Conservation (phyloP, 2,797 vertebrate species). For the Phrynocephalus vlangalii region DNA sequence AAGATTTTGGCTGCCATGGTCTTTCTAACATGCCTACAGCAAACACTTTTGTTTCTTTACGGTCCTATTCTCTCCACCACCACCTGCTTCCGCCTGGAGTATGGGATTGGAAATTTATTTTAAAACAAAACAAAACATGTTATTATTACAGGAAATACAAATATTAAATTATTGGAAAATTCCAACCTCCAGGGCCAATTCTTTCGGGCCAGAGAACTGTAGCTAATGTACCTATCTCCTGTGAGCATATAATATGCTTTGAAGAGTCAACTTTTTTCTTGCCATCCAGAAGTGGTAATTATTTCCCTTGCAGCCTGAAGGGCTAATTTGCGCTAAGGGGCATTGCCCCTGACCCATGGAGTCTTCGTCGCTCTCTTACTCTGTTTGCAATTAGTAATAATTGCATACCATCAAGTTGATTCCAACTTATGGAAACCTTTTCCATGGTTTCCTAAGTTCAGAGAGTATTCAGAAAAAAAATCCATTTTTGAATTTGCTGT, state of each 20-base stretch:
- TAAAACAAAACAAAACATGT: no score
- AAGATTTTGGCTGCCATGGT: no score
- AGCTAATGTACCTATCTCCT: not conserved
- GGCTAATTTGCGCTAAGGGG: not conserved
- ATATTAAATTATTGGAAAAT: no score
- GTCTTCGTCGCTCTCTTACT: not conserved
- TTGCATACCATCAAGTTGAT: not conserved
- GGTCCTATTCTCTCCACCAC: no score
- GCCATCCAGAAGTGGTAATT: not conserved
- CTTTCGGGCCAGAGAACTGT: not conserved
- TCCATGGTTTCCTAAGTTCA: not conserved
- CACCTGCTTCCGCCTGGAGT: no score
- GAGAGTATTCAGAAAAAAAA: not conserved
- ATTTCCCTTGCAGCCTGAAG: no score
- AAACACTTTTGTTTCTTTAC: no score
- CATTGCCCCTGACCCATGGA: not conserved
- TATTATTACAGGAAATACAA: no score
- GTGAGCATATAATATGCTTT: no score
- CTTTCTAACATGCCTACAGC: no score
- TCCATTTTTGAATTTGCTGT: not conserved
- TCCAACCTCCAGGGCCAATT: no score
- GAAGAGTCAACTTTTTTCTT: not conserved
- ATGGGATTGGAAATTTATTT: no score
- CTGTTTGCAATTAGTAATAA: not conserved
- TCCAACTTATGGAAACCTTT: not conserved